These are phyloP conservation scores for Cnemophilus loriae DNA, from an alignment of 2,113 vertebrate species.

Conservation along the genomic window DNA sequence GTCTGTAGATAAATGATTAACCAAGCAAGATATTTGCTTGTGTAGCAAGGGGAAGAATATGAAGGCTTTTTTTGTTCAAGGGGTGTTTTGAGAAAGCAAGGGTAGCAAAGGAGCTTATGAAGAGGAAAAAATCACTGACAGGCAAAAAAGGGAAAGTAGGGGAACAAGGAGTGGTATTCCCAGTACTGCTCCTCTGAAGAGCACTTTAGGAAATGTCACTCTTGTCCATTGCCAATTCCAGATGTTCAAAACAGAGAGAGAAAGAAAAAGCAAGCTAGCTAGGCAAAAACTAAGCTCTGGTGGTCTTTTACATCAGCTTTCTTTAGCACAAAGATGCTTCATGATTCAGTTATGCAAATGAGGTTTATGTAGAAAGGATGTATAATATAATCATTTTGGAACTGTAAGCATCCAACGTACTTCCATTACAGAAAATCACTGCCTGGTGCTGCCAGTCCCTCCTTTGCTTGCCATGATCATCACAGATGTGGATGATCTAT, in stretches of 20 bases:
- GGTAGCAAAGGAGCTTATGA: background rate
- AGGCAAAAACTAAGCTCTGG: background rate
- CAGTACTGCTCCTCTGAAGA: background rate
- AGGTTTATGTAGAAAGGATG: background rate
- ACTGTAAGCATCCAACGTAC: constrained; percentile 16
- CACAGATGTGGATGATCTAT: background rate
- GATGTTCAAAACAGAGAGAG: background rate
- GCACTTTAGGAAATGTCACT: background rate
- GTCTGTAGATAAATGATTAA: constrained; percentile 42
- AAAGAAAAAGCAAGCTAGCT: background rate
- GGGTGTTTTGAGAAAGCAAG: background rate
- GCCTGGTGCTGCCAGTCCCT: constrained; percentile 5
- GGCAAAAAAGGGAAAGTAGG: background rate
- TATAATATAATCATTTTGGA: constrained; percentile 33
- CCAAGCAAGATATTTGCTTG: constrained; percentile 54
- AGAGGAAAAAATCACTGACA: background rate
- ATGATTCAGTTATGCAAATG: constrained; percentile 26
- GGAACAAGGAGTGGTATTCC: background rate
- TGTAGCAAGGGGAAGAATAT: background rate
- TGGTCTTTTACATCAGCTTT: constrained; percentile 47
- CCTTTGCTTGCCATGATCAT: background rate
- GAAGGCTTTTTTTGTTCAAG: background rate
- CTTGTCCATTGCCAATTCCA: background rate
- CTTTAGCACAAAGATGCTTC: constrained; percentile 30
- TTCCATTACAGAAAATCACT: constrained; percentile 50